Percentiles rank a stretch among this genome's conserved stretches.
phyloP scores from a whole-genome alignment of 2,797 vertebrate genomes.

The Enteromius paludinosus region DNA sequence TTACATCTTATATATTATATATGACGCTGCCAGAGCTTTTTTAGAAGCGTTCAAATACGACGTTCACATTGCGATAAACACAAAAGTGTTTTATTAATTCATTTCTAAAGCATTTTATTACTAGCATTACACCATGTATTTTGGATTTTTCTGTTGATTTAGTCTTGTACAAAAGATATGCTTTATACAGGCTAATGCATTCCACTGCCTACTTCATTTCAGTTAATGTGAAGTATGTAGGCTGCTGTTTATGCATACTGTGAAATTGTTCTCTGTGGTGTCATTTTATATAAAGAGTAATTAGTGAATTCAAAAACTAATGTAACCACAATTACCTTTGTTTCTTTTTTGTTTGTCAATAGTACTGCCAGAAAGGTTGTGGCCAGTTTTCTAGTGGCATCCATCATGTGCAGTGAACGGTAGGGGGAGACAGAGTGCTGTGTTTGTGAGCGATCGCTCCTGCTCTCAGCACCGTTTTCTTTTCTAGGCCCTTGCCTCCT shows the following conservation, averaged over 20 bases:
- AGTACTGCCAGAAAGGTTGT: background rate
- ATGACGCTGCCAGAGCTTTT: background rate
- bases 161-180: background rate
- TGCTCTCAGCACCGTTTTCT: constrained; percentile 49
- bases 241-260: background rate
- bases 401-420: constrained; percentile 31
- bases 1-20: background rate
- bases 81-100: background rate
- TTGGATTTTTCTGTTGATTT: background rate
- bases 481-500: constrained; percentile 58
- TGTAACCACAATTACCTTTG: background rate
- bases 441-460: background rate
- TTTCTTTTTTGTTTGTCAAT: background rate
- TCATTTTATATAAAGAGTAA: background rate
- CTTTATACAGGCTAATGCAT: background rate
- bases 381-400: background rate
- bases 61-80: background rate
- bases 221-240: background rate
- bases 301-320: background rate
- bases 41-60: background rate
- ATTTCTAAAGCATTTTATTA: background rate
- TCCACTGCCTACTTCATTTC: background rate
- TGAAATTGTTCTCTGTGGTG: background rate
- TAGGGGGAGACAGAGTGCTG: constrained; percentile 58
- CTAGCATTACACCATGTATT: too few species aligned